These are phyloP conservation scores for Epinotia nisella DNA, from an alignment of 2,888 invertebrate genomes.

Conservation along the genomic window DNA sequence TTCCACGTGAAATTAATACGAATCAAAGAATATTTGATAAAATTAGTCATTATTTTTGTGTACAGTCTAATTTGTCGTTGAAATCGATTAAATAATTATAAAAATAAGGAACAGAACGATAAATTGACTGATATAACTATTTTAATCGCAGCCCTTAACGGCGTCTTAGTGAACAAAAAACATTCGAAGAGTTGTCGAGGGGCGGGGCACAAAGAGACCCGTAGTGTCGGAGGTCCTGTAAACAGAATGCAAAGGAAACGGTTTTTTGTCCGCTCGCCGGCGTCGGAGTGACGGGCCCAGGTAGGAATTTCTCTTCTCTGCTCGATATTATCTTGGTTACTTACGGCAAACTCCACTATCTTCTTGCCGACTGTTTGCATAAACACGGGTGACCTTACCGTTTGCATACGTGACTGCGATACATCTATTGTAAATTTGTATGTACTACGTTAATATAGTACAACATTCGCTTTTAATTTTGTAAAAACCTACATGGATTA, in stretches of 20 bases:
- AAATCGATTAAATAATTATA: neutral
- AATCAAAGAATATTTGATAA: too few relatives aligned
- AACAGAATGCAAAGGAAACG: conserved; percentile 79
- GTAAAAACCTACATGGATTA: neutral
- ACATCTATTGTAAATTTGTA: conserved; percentile 50
- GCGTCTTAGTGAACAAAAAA: conserved; percentile 70
- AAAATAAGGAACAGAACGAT: conserved; percentile 2
- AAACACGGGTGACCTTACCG: conserved; percentile 71
- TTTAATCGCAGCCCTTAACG: conserved; percentile 47
- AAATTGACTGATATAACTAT: conserved; percentile 16
- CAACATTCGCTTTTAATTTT: conserved; percentile 7
- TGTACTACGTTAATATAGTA: conserved; percentile 51
- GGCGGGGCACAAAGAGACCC: conserved; percentile 67
- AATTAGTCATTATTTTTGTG: too few relatives aligned
- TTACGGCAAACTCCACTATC: conserved; percentile 76
- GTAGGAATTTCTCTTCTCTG: conserved; percentile 62
- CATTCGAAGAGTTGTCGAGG: conserved; percentile 64
- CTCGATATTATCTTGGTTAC: conserved; percentile 70
- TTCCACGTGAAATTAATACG: too few relatives aligned
- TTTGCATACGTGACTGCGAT: conserved; percentile 68
- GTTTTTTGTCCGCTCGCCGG: conserved; percentile 70
- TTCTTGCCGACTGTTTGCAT: conserved; percentile 71
- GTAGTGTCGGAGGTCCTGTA: conserved; percentile 82
- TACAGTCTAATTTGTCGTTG: neutral
- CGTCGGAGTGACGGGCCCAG: conserved; percentile 68